These are phyloP conservation scores for Microplitis deprimator DNA, from an alignment of 2,888 invertebrate genomes.

Conservation along the genomic window DNA sequence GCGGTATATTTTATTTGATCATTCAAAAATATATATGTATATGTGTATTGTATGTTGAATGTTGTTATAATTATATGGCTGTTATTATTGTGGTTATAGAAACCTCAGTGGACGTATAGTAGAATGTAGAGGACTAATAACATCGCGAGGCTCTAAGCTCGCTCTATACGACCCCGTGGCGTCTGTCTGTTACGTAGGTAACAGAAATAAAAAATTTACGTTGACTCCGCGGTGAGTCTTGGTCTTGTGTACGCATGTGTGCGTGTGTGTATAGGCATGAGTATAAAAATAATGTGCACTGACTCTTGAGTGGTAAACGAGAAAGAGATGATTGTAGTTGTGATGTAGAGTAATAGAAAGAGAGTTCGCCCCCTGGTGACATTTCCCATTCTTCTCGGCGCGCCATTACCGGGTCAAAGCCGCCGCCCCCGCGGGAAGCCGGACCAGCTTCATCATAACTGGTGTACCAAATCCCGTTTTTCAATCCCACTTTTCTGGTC, in stretches of 20 bases:
- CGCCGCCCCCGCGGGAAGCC: constrained; percentile 69
- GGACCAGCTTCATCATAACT: constrained; percentile 40
- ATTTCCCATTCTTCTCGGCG: constrained; percentile 71
- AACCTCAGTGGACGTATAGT: neutral
- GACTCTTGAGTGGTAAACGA: too few species aligned
- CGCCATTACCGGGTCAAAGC: constrained; percentile 69
- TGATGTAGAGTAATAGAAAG: constrained; percentile 48
- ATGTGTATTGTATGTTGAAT: neutral
- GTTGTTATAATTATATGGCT: neutral
- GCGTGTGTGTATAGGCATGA: too few species aligned
- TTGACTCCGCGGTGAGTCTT: constrained; percentile 56
- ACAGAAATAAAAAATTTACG: constrained; percentile 59
- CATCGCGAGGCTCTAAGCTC: constrained; percentile 43
- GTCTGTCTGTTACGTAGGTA: constrained; percentile 54
- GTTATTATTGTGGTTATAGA: constrained; percentile 4
- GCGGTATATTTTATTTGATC: constrained; percentile 6
- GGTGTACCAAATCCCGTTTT: constrained; percentile 54
- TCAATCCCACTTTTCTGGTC: constrained; percentile 55
- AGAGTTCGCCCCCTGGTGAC: constrained; percentile 69
- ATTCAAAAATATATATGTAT: neutral
- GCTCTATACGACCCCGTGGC: constrained; percentile 29
- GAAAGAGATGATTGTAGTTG: constrained; percentile 28
- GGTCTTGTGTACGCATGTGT: constrained; percentile 40
- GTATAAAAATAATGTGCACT: too few species aligned
- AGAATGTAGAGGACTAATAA: constrained; percentile 50